Evolutionary conservation across 2,113 vertebrate genomes (phyloP).

Genomic region (Clarias gariepinus): DNA sequence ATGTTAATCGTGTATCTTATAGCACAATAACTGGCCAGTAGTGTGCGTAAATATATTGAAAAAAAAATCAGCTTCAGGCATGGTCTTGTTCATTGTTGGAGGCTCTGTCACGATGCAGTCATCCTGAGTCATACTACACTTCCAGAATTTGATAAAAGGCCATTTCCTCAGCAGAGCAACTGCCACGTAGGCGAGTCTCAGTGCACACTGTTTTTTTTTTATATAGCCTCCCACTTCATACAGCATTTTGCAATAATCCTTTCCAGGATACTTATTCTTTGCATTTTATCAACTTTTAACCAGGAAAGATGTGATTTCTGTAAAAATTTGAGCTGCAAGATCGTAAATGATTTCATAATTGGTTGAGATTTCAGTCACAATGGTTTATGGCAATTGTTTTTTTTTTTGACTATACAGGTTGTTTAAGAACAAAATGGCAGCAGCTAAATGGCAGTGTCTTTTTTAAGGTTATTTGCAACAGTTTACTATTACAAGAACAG

Average conservation of each 20-base stretch:
- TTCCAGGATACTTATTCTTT: background rate
- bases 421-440: background rate
- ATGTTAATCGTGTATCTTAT: background rate
- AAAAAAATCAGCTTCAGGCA: background rate
- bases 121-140: conserved; percentile 26
- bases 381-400: background rate
- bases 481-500: background rate
- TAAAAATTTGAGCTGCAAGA: background rate
- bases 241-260: background rate
- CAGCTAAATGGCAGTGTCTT: background rate
- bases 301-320: background rate
- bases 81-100: background rate
- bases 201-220: background rate
- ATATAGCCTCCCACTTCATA: background rate
- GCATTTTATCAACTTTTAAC: background rate
- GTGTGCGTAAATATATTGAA: background rate
- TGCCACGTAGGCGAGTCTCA: conserved; percentile 5
- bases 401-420: background rate
- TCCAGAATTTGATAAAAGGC: conserved; percentile 18
- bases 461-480: background rate
- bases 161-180: background rate
- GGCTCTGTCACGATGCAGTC: background rate
- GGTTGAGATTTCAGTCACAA: background rate
- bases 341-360: background rate
- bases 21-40: background rate